These are phyloP conservation scores for Datnioides undecimradiatus DNA, from an alignment of 2,113 vertebrate species.

Conservation along the genomic window DNA sequence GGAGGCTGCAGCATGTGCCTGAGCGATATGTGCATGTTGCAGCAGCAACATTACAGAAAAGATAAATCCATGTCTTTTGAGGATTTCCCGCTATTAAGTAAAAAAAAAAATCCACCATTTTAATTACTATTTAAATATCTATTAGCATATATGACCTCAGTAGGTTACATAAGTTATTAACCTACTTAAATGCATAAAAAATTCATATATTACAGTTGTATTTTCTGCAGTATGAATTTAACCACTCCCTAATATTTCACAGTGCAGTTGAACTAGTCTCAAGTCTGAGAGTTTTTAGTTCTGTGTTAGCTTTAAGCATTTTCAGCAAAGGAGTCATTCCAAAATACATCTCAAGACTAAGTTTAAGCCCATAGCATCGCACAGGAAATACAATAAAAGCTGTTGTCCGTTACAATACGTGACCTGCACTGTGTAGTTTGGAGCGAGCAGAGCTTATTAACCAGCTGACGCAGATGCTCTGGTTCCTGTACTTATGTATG, in stretches of 20 bases:
- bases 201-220: not conserved
- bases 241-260: not conserved
- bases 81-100: no score
- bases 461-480: conserved; percentile 9
- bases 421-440: not conserved
- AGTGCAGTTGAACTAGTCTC: no score
- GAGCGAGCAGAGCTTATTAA: not conserved
- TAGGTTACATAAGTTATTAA: no score
- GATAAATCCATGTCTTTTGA: no score
- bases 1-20: no score
- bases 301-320: not conserved
- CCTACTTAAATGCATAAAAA: not conserved
- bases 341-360: not conserved
- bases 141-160: no score
- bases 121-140: no score
- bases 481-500: not conserved
- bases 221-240: not conserved
- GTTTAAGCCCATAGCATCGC: not conserved
- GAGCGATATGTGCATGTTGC: no score
- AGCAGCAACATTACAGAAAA: no score
- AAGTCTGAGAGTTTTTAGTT: not conserved
- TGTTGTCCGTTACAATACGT: no score
- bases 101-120: no score
- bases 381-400: not conserved
- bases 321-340: not conserved